Conservation (phyloP, 92 coral and sea anemone genomes). For the Bergia puertoricense region DNA sequence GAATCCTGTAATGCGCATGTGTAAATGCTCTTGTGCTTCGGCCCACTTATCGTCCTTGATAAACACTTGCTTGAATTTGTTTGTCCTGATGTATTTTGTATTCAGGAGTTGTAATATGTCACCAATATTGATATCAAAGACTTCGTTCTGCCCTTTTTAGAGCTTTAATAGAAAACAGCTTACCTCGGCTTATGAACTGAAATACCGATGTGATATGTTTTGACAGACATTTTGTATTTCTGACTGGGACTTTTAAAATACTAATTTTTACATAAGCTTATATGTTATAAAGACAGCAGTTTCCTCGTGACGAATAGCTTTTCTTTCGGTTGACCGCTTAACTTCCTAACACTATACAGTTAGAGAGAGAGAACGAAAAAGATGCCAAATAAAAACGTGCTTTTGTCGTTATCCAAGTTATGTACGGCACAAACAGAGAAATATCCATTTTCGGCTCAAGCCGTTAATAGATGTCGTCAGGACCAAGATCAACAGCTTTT, state of each 20-base stretch:
- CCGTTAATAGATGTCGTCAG: not conserved
- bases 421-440: not conserved
- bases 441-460: not conserved
- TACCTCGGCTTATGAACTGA: too few species aligned
- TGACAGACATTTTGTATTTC: not conserved
- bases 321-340: too few species aligned
- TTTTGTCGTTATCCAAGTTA: not conserved
- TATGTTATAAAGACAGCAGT: too few species aligned
- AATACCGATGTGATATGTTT: not conserved
- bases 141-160: not conserved
- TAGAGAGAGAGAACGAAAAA: not conserved
- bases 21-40: too few species aligned
- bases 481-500: slow-evolving; percentile 10
- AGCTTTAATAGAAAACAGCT: not conserved
- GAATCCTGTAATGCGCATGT: too few species aligned
- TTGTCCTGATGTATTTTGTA: not conserved
- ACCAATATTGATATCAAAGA: not conserved
- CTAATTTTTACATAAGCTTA: too few species aligned
- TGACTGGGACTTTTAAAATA: too few species aligned
- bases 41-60: too few species aligned
- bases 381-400: not conserved
- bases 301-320: too few species aligned
- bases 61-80: too few species aligned
- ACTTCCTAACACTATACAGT: not conserved
- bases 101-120: not conserved